These are phyloP conservation scores for Zophobas morio DNA, from an alignment of 1,140 invertebrate species.

Conservation along the genomic window DNA sequence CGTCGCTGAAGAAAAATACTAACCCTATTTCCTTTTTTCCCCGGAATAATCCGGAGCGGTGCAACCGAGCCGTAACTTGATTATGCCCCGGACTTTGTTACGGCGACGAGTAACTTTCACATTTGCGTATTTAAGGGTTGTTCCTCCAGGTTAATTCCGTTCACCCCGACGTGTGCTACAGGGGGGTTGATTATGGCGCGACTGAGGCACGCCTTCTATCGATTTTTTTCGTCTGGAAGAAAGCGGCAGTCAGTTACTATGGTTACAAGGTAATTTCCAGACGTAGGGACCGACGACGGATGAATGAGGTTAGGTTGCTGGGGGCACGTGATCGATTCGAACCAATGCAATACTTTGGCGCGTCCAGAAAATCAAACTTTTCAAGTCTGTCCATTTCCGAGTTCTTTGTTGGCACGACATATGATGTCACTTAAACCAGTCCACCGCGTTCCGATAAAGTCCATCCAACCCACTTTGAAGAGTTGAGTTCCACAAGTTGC, in stretches of 20 bases:
- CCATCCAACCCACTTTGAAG: background rate
- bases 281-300: background rate
- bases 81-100: constrained; percentile 14
- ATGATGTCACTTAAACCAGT: constrained; percentile 17
- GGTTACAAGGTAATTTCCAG: constrained; percentile 36
- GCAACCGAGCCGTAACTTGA: constrained; percentile 26
- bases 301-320: background rate
- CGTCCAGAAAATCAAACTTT: too few relatives aligned
- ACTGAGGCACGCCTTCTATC: constrained; percentile 13
- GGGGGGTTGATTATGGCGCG: constrained; percentile 35
- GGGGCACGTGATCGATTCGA: background rate
- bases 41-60: constrained; percentile 13
- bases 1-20: constrained; percentile 24
- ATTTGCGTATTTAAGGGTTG: constrained; percentile 29
- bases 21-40: background rate
- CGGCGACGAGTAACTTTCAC: background rate
- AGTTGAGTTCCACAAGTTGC: constrained; percentile 15
- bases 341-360: too few relatives aligned
- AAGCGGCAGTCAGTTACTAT: constrained; percentile 31
- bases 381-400: background rate
- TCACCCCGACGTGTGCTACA: constrained; percentile 11
- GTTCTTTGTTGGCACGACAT: constrained; percentile 23
- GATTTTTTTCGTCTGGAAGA: constrained; percentile 45
- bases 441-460: constrained; percentile 13
- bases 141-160: constrained; percentile 26